phyloP scores from a whole-genome alignment of 2,888 invertebrate genomes.

The Helobdella robusta region DNA sequence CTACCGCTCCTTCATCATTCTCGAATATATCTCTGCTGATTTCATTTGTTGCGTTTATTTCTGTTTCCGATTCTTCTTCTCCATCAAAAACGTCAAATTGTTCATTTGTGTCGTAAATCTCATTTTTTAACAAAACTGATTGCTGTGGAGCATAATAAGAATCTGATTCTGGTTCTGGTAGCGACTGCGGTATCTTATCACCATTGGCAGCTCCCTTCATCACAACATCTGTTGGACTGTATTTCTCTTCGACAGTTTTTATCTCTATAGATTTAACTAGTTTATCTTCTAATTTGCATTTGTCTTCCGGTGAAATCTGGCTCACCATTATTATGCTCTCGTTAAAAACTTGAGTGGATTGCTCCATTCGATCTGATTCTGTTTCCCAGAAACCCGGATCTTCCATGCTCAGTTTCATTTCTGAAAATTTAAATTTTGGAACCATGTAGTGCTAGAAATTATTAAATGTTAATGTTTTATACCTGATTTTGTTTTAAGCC shows the following conservation, averaged over 20 bases:
- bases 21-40: constrained; percentile 26
- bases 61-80: neutral
- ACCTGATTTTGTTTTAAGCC: constrained; percentile 21
- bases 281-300: neutral
- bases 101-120: neutral
- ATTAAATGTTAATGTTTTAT: too few relatives aligned
- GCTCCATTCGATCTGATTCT: constrained; percentile 24
- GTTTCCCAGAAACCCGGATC: constrained; percentile 27
- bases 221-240: constrained; percentile 28
- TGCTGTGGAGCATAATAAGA: neutral
- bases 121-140: neutral
- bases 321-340: constrained; percentile 22
- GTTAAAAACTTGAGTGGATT: constrained; percentile 4
- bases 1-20: constrained; percentile 1
- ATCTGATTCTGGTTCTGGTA: constrained; percentile 25
- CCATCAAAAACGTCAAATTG: neutral
- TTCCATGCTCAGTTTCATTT: constrained; percentile 18
- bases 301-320: constrained; percentile 7
- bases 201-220: constrained; percentile 25
- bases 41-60: constrained; percentile 7
- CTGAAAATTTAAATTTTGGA: too few relatives aligned
- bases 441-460: too few relatives aligned
- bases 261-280: neutral
- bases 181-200: constrained; percentile 27
- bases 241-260: constrained; percentile 18